Evolutionary conservation across 1,140 invertebrate genomes (phyloP).

Genomic region (Copidosoma floridanum): DNA sequence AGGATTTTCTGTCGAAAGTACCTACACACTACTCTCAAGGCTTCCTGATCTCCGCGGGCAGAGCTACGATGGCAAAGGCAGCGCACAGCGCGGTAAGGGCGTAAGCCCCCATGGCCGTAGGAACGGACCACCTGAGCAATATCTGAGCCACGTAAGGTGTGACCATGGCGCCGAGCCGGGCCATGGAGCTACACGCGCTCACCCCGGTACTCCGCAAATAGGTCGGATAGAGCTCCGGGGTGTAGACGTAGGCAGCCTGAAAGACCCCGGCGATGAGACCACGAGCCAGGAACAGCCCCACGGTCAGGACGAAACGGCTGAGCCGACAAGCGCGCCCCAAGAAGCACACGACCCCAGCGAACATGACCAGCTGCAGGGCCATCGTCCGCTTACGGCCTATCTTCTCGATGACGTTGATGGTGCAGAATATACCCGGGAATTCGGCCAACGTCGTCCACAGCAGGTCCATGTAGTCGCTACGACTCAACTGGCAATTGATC

Average conservation of each 20-base stretch:
- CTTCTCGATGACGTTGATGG: conserved; percentile 87
- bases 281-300: conserved; percentile 84
- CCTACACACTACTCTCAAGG: not conserved
- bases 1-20: not conserved
- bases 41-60: conserved; percentile 80
- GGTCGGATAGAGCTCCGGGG: conserved; percentile 92
- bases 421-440: conserved; percentile 92
- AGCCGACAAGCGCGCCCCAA: conserved; percentile 59
- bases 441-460: conserved; percentile 94
- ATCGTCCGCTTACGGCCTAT: conserved; percentile 91
- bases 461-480: conserved; percentile 88
- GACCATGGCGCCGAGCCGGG: conserved; percentile 86
- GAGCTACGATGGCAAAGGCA: conserved; percentile 68
- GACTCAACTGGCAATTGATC: conserved; percentile 70
- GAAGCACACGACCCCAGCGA: conserved; percentile 77
- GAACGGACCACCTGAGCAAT: conserved; percentile 68
- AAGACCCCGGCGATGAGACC: conserved; percentile 92
- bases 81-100: conserved; percentile 71
- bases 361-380: conserved; percentile 88
- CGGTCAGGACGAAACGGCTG: conserved; percentile 77
- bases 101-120: conserved; percentile 72
- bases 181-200: conserved; percentile 86
- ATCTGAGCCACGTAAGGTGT: conserved; percentile 94
- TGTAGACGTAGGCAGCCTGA: conserved; percentile 94
- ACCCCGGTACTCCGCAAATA: conserved; percentile 83